These are phyloP conservation scores for Xenopus tropicalis DNA, from an alignment of 2,113 vertebrate species.

Conservation along the genomic window UCB_Xtro_10.0 CM004447.2:94187001-94187500, in stretches of 20 bases:
- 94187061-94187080: not conserved
- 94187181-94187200: not conserved
- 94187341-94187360: not conserved
- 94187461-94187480: constrained; percentile 15
- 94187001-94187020: not conserved
- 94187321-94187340: not conserved
- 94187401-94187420: constrained; percentile 4
- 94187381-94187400: not conserved
- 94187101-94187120: not conserved
- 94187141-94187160: not conserved
- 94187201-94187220: not conserved
- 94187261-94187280: too few relatives aligned
- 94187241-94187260: too few relatives aligned
- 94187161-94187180: not conserved
- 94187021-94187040: not conserved
- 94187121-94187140: not conserved
- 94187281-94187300: constrained; percentile 6
- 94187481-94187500: constrained; percentile 20
- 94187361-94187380: not conserved
- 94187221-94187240: not conserved
- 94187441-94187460: not conserved
- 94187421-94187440: constrained; percentile 4
- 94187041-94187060: not conserved
- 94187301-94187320: not conserved
- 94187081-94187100: not conserved